Conservation (phyloP, 2,797 vertebrate species). For the Pagetopsis macropterus region DNA sequence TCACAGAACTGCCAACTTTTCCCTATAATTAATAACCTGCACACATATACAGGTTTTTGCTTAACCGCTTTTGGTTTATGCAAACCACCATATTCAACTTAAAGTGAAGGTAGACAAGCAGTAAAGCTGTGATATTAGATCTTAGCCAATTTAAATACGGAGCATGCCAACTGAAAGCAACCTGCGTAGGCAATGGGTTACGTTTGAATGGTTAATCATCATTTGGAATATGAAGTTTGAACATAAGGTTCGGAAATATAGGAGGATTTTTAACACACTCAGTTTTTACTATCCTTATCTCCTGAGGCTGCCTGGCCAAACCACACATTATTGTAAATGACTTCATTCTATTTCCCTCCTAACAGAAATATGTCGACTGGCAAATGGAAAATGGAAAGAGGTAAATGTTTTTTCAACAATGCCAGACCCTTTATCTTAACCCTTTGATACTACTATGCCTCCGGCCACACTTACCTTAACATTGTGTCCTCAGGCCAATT, state of each 20-base stretch:
- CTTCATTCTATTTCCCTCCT: constrained; percentile 14
- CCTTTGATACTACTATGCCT: background rate
- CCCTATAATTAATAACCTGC: background rate
- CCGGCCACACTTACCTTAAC: background rate
- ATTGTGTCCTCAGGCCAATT: constrained; percentile 76
- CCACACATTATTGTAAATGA: background rate
- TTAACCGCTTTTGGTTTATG: background rate
- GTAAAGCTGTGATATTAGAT: background rate
- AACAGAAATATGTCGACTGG: constrained; percentile 73
- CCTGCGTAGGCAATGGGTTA: background rate
- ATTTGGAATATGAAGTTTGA: background rate
- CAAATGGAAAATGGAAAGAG: constrained; percentile 75
- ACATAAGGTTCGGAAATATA: background rate
- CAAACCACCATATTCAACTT: background rate
- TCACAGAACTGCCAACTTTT: background rate
- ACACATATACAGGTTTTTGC: background rate
- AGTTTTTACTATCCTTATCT: background rate
- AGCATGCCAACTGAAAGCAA: background rate
- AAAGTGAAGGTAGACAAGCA: background rate
- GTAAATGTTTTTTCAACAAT: constrained; percentile 59
- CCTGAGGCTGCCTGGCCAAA: background rate
- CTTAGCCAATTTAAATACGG: background rate
- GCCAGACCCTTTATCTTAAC: background rate
- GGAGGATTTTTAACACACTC: background rate
- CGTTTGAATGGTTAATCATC: background rate